These are phyloP conservation scores for Pristiophorus japonicus DNA, from an alignment of 2,113 vertebrate genomes.

Conservation along the genomic window DNA sequence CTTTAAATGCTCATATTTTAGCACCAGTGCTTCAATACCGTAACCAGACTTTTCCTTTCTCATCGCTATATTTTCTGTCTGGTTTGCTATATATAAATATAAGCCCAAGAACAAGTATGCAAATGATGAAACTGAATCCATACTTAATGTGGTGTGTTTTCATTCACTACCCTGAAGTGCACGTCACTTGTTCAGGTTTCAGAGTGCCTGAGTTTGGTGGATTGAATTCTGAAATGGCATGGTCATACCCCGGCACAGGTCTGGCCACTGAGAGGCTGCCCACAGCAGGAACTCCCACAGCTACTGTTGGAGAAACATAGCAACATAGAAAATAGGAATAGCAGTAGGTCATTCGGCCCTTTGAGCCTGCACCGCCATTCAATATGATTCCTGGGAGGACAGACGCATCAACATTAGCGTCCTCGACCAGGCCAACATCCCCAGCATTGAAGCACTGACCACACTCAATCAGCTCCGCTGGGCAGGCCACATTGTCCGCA, in stretches of 20 bases:
- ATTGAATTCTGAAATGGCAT: neutral
- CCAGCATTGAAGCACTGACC: no score
- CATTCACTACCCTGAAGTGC: neutral
- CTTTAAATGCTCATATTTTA: neutral
- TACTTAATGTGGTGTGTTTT: neutral
- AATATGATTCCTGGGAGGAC: no score
- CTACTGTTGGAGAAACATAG: neutral
- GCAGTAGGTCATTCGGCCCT: no score
- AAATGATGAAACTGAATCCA: neutral
- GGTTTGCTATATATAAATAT: neutral
- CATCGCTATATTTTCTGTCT: neutral
- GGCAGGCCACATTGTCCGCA: no score
- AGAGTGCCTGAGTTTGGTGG: neutral
- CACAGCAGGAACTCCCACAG: neutral
- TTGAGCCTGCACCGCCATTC: no score
- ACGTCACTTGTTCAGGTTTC: neutral
- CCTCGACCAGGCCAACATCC: no score
- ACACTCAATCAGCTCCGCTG: no score
- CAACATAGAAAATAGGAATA: no score
- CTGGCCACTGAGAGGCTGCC: no score
- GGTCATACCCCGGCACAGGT: neutral
- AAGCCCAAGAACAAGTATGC: neutral
- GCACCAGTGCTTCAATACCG: neutral
- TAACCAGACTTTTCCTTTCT: neutral
- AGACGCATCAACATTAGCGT: no score